These are phyloP conservation scores for Drosophila truncata DNA, from an alignment of 1,140 invertebrate genomes.

Conservation along the genomic window DNA sequence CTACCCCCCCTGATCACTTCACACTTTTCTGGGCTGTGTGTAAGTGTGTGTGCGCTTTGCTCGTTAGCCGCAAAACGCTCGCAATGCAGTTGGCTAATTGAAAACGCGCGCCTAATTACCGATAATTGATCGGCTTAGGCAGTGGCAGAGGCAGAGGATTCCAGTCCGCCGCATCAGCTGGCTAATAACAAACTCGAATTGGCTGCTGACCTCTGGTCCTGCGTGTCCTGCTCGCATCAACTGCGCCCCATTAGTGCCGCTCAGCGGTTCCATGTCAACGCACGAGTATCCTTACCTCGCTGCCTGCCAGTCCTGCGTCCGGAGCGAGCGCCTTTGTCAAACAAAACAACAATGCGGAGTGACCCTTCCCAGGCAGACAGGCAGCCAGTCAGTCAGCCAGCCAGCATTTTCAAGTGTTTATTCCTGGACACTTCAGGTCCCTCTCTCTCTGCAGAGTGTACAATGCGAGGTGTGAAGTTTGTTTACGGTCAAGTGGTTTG, in stretches of 20 bases:
- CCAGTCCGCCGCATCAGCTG: conserved; percentile 32
- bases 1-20: conserved; percentile 35
- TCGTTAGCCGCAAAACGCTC: conserved; percentile 58
- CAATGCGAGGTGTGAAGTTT: conserved; percentile 81
- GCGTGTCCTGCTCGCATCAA: conserved; percentile 31
- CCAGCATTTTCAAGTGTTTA: conserved; percentile 75
- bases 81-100: conserved; percentile 62
- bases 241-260: conserved; percentile 60
- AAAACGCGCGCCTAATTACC: conserved; percentile 60
- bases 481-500: conserved; percentile 79
- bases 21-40: conserved; percentile 49
- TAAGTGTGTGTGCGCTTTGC: conserved; percentile 19
- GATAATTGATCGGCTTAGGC: conserved; percentile 71
- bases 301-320: conserved; percentile 7
- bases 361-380: conserved; percentile 28
- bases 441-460: conserved; percentile 27
- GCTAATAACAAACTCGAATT: conserved; percentile 35
- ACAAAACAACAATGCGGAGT: conserved; percentile 56
- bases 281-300: conserved; percentile 20
- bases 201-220: conserved; percentile 19
- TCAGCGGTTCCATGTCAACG: conserved; percentile 28
- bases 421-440: conserved; percentile 76
- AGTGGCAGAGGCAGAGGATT: conserved; percentile 3
- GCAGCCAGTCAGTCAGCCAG: conserved; percentile 10
- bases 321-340: conserved; percentile 54